Evolutionary conservation across 2,797 vertebrate species (phyloP).

Genomic region (Catharus ustulatus): DNA sequence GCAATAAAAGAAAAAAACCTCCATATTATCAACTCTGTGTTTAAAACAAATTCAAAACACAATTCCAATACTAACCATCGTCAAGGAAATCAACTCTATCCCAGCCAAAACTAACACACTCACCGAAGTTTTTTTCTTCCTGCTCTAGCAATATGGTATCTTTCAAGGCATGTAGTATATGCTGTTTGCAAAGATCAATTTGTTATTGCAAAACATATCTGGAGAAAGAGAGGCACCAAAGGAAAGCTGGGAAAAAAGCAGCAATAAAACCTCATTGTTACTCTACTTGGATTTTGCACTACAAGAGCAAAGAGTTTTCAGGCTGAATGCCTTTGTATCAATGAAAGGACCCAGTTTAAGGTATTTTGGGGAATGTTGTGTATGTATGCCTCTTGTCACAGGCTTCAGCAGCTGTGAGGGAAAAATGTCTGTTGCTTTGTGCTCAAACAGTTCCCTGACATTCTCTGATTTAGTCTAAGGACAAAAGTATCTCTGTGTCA

Average conservation of each 20-base stretch:
- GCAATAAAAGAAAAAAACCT: not conserved
- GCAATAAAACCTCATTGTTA: not conserved
- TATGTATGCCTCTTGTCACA: not conserved
- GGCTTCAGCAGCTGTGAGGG: not conserved
- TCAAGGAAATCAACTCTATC: not conserved
- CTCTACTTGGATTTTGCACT: not conserved
- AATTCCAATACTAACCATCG: not conserved
- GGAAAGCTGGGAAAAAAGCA: not conserved
- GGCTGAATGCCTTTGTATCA: not conserved
- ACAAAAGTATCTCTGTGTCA: slow-evolving; percentile 19
- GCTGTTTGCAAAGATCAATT: not conserved
- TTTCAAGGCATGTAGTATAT: not conserved
- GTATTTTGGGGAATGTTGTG: not conserved
- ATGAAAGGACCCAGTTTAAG: not conserved
- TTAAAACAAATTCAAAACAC: not conserved
- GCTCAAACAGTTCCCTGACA: not conserved
- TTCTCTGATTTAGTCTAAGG: not conserved
- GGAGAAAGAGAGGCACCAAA: not conserved
- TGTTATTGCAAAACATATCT: not conserved
- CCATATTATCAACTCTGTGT: not conserved
- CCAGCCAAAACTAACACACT: not conserved
- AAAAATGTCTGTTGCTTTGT: not conserved
- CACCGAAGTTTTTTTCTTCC: no score
- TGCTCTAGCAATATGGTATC: not conserved
- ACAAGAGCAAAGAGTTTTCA: not conserved